Conservation (phyloP, 92 coral and sea anemone species). For the Bergia puertoricense region DNA sequence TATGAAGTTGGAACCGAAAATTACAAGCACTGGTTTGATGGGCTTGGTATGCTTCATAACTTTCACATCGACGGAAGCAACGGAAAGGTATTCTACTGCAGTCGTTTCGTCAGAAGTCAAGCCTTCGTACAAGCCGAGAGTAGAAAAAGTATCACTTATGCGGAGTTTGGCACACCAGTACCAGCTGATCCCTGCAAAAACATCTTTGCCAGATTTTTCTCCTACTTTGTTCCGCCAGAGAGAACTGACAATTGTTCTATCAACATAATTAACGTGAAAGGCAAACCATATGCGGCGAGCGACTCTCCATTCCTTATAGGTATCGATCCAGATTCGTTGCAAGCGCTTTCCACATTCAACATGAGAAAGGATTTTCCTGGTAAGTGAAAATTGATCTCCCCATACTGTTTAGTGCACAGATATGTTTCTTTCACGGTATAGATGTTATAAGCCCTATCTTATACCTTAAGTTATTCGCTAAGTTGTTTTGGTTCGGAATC, state of each 20-base stretch:
- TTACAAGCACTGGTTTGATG: conserved; percentile 98
- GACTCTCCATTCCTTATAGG: conserved; percentile 91
- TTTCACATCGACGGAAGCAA: conserved; percentile 70
- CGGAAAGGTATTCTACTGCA: conserved; percentile 86
- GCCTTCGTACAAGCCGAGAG: conserved; percentile 81
- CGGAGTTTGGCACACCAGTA: conserved; percentile 95
- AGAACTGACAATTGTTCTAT: conserved; percentile 92
- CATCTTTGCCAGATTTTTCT: conserved; percentile 94
- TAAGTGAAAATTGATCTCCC: conserved; percentile 36
- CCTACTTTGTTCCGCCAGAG: conserved; percentile 88
- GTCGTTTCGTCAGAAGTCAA: conserved; percentile 86
- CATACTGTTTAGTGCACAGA: neutral
- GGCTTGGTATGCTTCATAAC: conserved; percentile 88
- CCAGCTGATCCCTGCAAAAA: conserved; percentile 96
- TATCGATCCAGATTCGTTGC: conserved; percentile 75
- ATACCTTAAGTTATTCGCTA: neutral
- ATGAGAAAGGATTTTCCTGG: conserved; percentile 83
- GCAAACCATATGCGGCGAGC: conserved; percentile 85
- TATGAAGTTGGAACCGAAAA: conserved; percentile 88
- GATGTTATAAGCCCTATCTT: too few species aligned
- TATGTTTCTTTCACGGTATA: too few species aligned
- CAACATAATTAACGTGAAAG: conserved; percentile 72
- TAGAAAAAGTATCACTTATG: conserved; percentile 77
- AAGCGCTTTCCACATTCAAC: conserved; percentile 72
- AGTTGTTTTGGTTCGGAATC: neutral